A percentile compares a stretch with the other conserved stretches of the same genome.
These are phyloP conservation scores for Leuciscus waleckii DNA, from an alignment of 2,797 vertebrate genomes.

Conservation along the genomic window DNA sequence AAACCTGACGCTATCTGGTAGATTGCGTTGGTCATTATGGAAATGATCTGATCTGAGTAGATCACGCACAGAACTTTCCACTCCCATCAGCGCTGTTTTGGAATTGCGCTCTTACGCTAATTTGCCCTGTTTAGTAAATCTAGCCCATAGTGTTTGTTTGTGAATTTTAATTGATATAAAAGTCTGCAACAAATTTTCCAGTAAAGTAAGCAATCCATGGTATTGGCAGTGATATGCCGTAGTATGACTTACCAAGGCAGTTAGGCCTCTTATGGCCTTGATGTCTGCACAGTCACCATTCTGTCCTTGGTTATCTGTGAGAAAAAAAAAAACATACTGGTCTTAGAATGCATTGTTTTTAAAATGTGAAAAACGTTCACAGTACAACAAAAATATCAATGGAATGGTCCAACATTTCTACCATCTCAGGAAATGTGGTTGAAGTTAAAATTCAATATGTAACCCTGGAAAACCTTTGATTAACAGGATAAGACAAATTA, in stretches of 20 bases:
- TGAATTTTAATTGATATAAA: background rate
- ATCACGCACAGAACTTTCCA: no score
- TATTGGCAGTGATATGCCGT: background rate
- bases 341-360: constrained; percentile 3
- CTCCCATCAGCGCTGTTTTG: no score
- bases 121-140: no score
- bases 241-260: constrained; percentile 8
- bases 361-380: background rate
- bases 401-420: background rate
- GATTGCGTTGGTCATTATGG: no score
- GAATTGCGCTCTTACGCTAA: no score
- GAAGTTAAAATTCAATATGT: background rate
- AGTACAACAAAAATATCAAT: background rate
- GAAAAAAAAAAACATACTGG: constrained; percentile 31
- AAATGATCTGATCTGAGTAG: no score
- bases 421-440: background rate
- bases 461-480: background rate
- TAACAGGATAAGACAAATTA: background rate
- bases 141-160: background rate
- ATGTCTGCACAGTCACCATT: constrained; percentile 50
- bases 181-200: background rate
- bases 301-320: constrained; percentile 73
- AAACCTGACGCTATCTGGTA: no score
- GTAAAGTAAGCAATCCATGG: background rate
- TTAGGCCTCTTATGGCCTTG: constrained; percentile 32